A percentile compares a stretch with the other conserved stretches of the same genome.
Conservation (phyloP, 2,797 vertebrate genomes). For the Sebastes trivittatus region DNA sequence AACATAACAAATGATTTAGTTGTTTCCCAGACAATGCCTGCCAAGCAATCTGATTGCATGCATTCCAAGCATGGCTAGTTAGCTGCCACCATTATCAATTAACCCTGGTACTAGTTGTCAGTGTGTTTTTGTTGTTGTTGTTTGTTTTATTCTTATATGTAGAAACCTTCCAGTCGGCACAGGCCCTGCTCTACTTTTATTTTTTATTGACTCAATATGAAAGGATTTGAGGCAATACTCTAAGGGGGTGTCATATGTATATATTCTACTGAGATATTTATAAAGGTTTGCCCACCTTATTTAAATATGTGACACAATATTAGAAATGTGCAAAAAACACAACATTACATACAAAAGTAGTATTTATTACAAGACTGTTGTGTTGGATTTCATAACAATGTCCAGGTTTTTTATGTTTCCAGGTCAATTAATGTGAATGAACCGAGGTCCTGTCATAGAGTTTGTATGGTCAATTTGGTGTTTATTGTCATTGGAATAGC, state of each 20-base stretch:
- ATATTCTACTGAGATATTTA: background rate
- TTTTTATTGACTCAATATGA: background rate
- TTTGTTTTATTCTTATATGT: background rate
- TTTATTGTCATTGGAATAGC: background rate
- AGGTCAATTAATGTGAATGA: background rate
- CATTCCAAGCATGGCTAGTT: background rate
- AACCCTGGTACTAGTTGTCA: background rate
- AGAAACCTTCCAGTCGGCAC: background rate
- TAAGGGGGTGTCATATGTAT: background rate
- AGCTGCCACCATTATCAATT: background rate
- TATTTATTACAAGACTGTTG: background rate
- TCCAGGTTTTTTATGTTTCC: background rate
- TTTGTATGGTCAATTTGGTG: background rate
- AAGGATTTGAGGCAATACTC: background rate
- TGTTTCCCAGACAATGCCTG: background rate
- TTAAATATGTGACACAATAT: background rate
- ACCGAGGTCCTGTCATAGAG: background rate
- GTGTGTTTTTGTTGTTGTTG: background rate
- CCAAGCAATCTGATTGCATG: background rate
- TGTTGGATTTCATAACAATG: background rate
- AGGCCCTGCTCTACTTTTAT: background rate
- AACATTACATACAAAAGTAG: background rate
- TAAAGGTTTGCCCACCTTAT: background rate
- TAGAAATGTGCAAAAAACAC: background rate
- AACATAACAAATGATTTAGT: background rate